Conservation (phyloP, 2,113 vertebrate genomes). For the Pterocles burchelli region DNA sequence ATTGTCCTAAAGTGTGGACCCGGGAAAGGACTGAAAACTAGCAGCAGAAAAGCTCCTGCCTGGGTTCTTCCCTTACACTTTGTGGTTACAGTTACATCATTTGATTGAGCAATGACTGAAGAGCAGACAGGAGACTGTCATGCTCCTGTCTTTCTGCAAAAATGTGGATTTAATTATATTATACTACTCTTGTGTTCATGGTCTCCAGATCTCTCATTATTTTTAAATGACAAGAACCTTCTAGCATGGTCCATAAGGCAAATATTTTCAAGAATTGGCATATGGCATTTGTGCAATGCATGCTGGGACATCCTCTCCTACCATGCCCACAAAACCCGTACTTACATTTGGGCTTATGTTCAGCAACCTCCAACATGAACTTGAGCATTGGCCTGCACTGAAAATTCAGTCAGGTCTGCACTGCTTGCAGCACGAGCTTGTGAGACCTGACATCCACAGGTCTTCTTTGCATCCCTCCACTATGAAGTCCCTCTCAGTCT, state of each 20-base stretch:
- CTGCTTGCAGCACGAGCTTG: neutral
- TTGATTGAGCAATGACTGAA: neutral
- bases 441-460: neutral
- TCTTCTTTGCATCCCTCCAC: neutral
- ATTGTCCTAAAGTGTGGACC: neutral
- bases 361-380: neutral
- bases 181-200: neutral
- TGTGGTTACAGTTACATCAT: neutral
- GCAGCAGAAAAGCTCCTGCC: neutral
- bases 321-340: neutral
- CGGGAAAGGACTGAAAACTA: neutral
- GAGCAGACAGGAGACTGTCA: neutral
- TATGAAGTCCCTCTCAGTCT: neutral
- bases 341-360: neutral
- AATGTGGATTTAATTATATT: neutral
- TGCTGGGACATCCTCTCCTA: neutral
- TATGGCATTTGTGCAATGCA: rapidly evolving
- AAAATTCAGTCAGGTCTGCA: neutral
- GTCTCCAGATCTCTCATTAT: neutral
- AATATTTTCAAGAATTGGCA: neutral
- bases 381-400: neutral
- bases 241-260: neutral
- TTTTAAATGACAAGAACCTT: neutral
- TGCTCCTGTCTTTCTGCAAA: neutral
- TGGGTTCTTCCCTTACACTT: neutral